Conservation (phyloP, 2,888 invertebrate genomes). For the Catonia carolina region DNA sequence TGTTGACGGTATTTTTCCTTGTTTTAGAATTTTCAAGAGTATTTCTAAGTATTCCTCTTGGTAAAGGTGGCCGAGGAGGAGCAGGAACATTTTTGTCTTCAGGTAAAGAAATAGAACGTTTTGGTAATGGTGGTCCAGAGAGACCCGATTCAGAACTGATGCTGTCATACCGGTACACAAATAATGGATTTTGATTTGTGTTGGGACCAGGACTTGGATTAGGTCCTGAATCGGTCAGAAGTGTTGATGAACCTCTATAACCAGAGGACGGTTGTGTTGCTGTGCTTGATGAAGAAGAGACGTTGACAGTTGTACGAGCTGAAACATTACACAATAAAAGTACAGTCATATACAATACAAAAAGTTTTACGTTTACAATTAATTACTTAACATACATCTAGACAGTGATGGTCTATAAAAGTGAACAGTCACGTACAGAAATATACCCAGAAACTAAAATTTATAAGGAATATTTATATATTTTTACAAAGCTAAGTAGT, state of each 20-base stretch:
- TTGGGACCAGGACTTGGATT: constrained; percentile 58
- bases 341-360: too few relatives aligned
- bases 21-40: constrained; percentile 50
- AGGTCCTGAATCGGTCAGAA: constrained; percentile 68
- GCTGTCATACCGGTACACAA: constrained; percentile 76
- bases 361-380: too few relatives aligned
- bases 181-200: constrained; percentile 61
- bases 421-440: too few relatives aligned
- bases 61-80: constrained; percentile 65
- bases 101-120: constrained; percentile 57
- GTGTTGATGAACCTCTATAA: constrained; percentile 78
- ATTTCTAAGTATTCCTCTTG: constrained; percentile 64
- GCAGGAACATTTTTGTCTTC: constrained; percentile 47
- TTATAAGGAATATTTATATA: too few relatives aligned
- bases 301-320: constrained; percentile 22
- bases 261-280: constrained; percentile 79
- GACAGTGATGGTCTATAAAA: too few relatives aligned
- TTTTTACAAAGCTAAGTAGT: too few relatives aligned
- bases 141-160: constrained; percentile 59
- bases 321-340: too few relatives aligned
- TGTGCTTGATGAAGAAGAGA: constrained; percentile 49
- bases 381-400: too few relatives aligned
- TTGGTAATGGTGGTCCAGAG: constrained; percentile 51
- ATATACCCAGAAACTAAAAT: too few relatives aligned
- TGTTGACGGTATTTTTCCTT: constrained; percentile 46